Base-by-base conservation (phyloP, 2,888 invertebrate species). In the Xestia ashworthii region DNA sequence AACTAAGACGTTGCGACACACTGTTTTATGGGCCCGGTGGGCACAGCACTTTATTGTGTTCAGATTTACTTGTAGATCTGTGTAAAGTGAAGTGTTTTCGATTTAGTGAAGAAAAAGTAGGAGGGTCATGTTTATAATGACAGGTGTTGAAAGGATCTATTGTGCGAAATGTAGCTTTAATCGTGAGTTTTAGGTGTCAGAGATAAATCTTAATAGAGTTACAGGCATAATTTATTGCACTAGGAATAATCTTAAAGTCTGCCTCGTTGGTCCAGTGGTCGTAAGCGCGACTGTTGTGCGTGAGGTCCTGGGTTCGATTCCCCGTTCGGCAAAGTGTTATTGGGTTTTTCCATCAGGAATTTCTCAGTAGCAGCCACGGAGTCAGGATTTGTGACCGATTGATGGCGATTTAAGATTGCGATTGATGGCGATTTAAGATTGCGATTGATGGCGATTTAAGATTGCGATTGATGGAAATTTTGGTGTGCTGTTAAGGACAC, bases 1-100 rank as follows among this genome's bases (percentile, higher is more conserved):
- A 92, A 93, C 92, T 91, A 92, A 93, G 92, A 92, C 90, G 90
- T 91, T 87, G 90, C 84, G 90, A 90, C 93, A 92, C 81, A 86
- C 86, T 85, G 89, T 89, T 94, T 94, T 94, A 94, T 93, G 90
- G 91, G 78, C 87, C 82, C 81, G 81, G 85, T 82, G 85, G 79
- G 79, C 78, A 84, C 76, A 85, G 91, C 88, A 75, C 70, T 94
- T 94, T 94, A 93, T 93, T 90, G 92, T 90, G 82, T 74, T 78
- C 76, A 88, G 89, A 89, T 91, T 90, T 89, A 88, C 88, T 88
- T 89, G 90, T 88, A 89, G 90, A 91, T 90, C 89, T 84, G 82
- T 87, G 86, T 83, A 84, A 87, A 85, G 81, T 83, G 86, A 86
- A 76, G 78, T 81, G 83, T 55, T 68, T 72, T 83, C 83, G 85